Evolutionary conservation across 2,797 vertebrate genomes (phyloP), one percentile per base, ranked within the genome.

Genomic region (Myioborus miniatus): DNA sequence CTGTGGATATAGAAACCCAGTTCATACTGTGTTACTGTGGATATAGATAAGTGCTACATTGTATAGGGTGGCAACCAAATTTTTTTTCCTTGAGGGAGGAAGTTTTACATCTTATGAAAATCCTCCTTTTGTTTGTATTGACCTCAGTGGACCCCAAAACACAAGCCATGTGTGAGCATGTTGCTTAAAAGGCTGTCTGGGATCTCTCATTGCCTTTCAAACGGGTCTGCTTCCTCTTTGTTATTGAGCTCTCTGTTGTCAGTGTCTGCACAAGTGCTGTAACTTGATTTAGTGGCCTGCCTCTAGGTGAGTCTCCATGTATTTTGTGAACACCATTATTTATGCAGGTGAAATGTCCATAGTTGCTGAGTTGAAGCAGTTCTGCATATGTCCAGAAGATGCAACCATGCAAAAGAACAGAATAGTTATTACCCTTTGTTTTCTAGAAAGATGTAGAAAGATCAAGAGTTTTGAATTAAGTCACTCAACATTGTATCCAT

Each of bases 331-430:
- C 52, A 44, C 5, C 2, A 17, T 37, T 11, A n/a, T 47, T 65
- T 65, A 39, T 0, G 0, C 3, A 39, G 7, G 18, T 67, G 43
- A 77, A 72, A 78, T 3, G 11, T 23, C 5, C 11, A 18, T 12
- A 69, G 22, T 3, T 64, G 11, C 26, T 62, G 60, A 60, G 22
- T 29, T 56, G 37, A 23, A 64, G 20, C 15, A 43, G 13, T 52
- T 60, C 56, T 77, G 22, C 8, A 1, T 24, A 30, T 24, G 8
- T 41, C 21, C 16, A 50, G 39, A 71, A 83, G 19, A 39, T 12
- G 9, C 13, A 77, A 70, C 16, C 14, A 24, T 55, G 9, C 27
- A 30, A 39, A 18, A 36, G 18, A 82, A 26, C 8, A 30, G 23
- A 71, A 37, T 6, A 58, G 10, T 59, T 24, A 19, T 59, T 65